Evolutionary conservation across 2,888 invertebrate species (phyloP).

Genomic region (Noctua comes): DNA sequence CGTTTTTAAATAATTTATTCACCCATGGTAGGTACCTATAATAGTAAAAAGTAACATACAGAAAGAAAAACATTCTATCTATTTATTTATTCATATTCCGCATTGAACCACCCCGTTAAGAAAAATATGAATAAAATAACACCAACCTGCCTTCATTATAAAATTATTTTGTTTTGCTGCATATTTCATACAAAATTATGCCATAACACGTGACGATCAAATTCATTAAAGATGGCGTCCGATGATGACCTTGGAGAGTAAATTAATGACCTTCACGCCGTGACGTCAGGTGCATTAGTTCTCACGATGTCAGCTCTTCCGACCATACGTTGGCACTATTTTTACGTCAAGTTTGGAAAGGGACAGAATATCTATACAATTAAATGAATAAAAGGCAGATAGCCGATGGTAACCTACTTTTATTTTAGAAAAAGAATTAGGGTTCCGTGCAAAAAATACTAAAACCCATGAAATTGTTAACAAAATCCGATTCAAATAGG

Average conservation of each 20-base stretch:
- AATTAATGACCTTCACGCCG: conserved; percentile 48
- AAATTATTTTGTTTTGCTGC: neutral
- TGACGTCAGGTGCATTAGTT: conserved; percentile 49
- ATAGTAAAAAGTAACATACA: neutral
- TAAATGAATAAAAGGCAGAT: too few relatives aligned
- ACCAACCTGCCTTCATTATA: neutral
- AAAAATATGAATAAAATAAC: neutral
- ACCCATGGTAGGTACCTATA: neutral
- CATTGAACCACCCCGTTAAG: neutral
- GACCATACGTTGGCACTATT: conserved; percentile 34
- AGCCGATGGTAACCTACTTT: too few relatives aligned
- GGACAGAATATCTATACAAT: neutral
- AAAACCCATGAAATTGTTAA: too few relatives aligned
- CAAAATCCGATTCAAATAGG: too few relatives aligned
- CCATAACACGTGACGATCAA: conserved; percentile 36
- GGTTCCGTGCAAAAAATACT: too few relatives aligned
- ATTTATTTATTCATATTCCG: neutral
- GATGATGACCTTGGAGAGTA: conserved; percentile 40
- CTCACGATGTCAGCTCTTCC: conserved; percentile 30
- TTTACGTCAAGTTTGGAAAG: conserved; percentile 15
- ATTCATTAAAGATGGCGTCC: conserved; percentile 25
- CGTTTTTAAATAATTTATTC: conserved; percentile 2
- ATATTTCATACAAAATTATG: conserved; percentile 17
- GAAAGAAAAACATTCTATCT: neutral
- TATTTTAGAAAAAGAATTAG: too few relatives aligned